Conservation (phyloP, 2,797 vertebrate genomes). For the Aldrovandia affinis region DNA sequence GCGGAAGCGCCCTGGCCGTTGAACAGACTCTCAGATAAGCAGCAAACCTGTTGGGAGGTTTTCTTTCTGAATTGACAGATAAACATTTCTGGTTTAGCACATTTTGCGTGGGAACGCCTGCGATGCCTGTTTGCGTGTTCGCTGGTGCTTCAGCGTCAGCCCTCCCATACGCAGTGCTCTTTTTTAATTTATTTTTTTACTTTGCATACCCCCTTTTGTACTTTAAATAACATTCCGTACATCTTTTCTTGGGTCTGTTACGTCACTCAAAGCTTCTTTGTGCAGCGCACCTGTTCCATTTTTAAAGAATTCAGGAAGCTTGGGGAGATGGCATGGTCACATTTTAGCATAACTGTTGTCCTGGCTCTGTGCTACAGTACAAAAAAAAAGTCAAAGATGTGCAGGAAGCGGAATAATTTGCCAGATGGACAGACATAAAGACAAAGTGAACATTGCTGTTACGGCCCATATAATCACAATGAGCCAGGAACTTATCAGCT, state of each 20-base stretch:
- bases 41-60: slow-evolving; percentile 56
- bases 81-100: slow-evolving; percentile 33
- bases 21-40: slow-evolving; percentile 51
- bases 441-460: not conserved
- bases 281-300: no score
- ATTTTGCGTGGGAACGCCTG: not conserved
- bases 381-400: not conserved
- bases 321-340: no score
- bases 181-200: not conserved
- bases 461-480: not conserved
- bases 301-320: no score
- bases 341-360: no score
- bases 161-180: not conserved
- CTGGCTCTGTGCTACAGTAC: no score
- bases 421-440: not conserved
- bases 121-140: not conserved
- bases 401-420: not conserved
- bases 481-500: not conserved
- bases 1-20: slow-evolving; percentile 59
- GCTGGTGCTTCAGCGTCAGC: not conserved
- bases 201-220: not conserved
- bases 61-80: slow-evolving; percentile 62
- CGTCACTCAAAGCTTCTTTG: no score
- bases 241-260: no score
- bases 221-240: no score